Conservation (phyloP, 2,888 invertebrate genomes). For the Thelaira solivaga region DNA sequence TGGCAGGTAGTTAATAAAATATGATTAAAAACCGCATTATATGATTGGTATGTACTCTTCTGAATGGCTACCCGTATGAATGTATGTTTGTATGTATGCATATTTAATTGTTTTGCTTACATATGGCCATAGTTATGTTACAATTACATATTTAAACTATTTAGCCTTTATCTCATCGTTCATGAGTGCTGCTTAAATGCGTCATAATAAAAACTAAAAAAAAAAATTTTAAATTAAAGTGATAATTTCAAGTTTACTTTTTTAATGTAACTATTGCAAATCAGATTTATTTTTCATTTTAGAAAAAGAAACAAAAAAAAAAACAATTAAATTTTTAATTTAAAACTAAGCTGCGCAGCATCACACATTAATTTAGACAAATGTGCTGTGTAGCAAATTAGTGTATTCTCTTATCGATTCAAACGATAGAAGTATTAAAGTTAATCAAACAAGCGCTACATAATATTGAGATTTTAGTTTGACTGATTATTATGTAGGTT, state of each 20-base stretch:
- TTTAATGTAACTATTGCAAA: not conserved
- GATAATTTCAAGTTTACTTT: conserved; percentile 41
- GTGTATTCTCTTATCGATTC: too few relatives aligned
- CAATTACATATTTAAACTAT: conserved; percentile 12
- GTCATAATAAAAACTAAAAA: conserved; percentile 9
- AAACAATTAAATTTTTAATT: conserved; percentile 3
- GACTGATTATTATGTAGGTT: conserved; percentile 23
- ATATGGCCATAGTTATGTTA: too few relatives aligned
- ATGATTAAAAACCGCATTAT: too few relatives aligned
- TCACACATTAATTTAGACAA: not conserved
- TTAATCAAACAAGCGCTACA: conserved; percentile 17
- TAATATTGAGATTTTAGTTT: conserved; percentile 17
- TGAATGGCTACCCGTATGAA: too few relatives aligned
- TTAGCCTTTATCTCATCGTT: conserved; percentile 42
- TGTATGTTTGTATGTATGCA: not conserved
- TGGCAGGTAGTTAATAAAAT: too few relatives aligned
- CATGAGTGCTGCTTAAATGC: not conserved
- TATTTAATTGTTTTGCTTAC: too few relatives aligned
- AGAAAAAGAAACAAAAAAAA: not conserved
- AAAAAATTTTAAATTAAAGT: conserved; percentile 13
- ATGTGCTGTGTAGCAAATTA: too few relatives aligned
- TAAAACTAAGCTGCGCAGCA: conserved; percentile 18
- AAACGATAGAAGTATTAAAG: not conserved
- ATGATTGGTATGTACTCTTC: too few relatives aligned
- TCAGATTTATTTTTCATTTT: conserved; percentile 2